Conservation (phyloP, 2,888 invertebrate species). For the Mycalesis mineus region DNA sequence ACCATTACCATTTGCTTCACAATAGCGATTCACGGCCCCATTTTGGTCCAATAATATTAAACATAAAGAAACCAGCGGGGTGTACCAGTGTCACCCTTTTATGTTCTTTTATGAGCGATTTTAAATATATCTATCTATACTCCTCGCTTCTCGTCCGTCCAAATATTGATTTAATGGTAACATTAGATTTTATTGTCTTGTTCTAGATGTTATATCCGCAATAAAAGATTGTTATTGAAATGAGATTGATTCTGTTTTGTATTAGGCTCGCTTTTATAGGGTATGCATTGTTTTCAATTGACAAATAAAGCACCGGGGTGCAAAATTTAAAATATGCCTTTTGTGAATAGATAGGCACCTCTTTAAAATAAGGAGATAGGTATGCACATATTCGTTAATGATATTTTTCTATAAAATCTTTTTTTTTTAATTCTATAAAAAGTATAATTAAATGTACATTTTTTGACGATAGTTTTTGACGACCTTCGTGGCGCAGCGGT, state of each 20-base stretch:
- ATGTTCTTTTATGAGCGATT: slow-evolving; percentile 46
- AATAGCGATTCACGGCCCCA: slow-evolving; percentile 66
- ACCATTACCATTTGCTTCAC: slow-evolving; percentile 70
- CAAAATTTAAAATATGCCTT: too few relatives aligned
- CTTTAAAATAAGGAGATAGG: too few relatives aligned
- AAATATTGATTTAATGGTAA: slow-evolving; percentile 31
- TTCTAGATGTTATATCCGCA: slow-evolving; percentile 28
- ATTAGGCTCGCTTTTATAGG: slow-evolving; percentile 9
- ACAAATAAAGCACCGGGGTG: slow-evolving; percentile 3
- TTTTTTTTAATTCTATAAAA: too few relatives aligned
- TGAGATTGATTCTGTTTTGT: slow-evolving; percentile 14
- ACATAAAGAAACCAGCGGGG: slow-evolving; percentile 72
- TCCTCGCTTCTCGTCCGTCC: slow-evolving; percentile 29
- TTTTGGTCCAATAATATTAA: slow-evolving; percentile 67
- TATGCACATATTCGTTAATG: too few relatives aligned
- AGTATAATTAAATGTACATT: too few relatives aligned
- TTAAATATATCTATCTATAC: slow-evolving; percentile 41
- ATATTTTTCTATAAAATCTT: too few relatives aligned
- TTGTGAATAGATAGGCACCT: too few relatives aligned
- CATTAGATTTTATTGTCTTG: slow-evolving; percentile 31
- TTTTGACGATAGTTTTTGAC: not conserved
- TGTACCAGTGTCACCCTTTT: slow-evolving; percentile 71
- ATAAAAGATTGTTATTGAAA: slow-evolving; percentile 31
- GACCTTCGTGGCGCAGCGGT: too few relatives aligned
- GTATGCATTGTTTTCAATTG: not conserved